Conservation (phyloP, 1,140 invertebrate species). For the Antheraea pernyi region DNA sequence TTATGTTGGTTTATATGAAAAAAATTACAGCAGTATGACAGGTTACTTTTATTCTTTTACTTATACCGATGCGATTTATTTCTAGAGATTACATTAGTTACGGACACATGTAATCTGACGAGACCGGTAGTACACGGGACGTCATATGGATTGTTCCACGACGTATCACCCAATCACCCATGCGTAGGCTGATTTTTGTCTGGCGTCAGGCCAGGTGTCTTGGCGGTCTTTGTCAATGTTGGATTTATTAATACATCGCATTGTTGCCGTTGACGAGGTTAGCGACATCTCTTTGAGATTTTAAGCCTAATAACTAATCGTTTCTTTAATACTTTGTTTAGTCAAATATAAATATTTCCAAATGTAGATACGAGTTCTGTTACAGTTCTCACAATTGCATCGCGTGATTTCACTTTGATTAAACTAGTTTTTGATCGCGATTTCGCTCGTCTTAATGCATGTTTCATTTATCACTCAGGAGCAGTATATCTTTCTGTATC, state of each 20-base stretch:
- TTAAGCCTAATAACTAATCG: background rate
- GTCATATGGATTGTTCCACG: constrained; percentile 57
- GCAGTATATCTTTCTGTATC: no score
- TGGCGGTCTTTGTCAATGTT: constrained; percentile 79
- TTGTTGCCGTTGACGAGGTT: constrained; percentile 52
- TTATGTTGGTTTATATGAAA: no score
- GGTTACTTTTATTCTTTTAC: no score
- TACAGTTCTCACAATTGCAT: no score
- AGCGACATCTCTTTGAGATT: constrained; percentile 18
- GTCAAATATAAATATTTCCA: no score
- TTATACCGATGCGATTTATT: no score
- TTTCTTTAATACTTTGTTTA: background rate
- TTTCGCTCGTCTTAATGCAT: no score
- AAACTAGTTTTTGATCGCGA: no score
- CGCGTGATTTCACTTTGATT: no score
- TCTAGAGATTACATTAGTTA: background rate
- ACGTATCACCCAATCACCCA: constrained; percentile 29
- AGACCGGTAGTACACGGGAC: constrained; percentile 19
- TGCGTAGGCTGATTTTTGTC: constrained; percentile 63
- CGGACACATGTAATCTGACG: background rate
- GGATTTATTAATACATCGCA: constrained; percentile 73
- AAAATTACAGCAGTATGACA: no score
- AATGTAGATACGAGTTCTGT: no score
- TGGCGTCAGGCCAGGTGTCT: constrained; percentile 66
- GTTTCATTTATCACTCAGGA: no score